phyloP scores from a whole-genome alignment of 2,113 vertebrate genomes.

The Seriola rivoliana region DNA sequence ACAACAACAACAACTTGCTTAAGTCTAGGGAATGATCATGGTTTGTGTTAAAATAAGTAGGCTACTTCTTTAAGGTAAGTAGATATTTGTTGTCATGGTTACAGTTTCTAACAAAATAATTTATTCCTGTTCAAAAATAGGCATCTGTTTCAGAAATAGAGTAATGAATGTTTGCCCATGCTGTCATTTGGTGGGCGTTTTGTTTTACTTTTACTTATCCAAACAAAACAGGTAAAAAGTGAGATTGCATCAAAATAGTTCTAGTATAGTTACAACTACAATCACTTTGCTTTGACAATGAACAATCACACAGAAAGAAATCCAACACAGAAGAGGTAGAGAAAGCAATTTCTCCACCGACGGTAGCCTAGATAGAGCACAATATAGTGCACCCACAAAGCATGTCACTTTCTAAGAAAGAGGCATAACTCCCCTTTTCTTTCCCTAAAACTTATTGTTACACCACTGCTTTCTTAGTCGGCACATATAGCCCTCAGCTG shows the following conservation, averaged over 20 bases:
- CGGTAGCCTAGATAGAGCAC: not conserved
- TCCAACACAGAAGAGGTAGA: not conserved
- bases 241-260: not conserved
- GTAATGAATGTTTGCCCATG: too few species aligned
- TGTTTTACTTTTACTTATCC: too few species aligned
- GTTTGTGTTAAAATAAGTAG: not conserved
- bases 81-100: not conserved
- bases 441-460: not conserved
- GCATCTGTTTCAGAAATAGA: too few species aligned
- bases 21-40: too few species aligned
- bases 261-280: not conserved
- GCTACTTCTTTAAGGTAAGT: not conserved
- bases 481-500: not conserved
- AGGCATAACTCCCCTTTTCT: conserved; percentile 6
- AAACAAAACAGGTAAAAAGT: not conserved
- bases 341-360: not conserved
- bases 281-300: conserved; percentile 3
- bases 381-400: not conserved
- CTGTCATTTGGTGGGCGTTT: too few species aligned
- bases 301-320: conserved; percentile 11
- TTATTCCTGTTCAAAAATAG: too few species aligned
- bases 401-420: not conserved
- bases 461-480: not conserved
- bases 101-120: too few species aligned
- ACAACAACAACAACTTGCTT: too few species aligned